These are phyloP conservation scores for Bovichtus variegatus DNA, from an alignment of 2,797 vertebrate species.

Conservation along the genomic window DNA sequence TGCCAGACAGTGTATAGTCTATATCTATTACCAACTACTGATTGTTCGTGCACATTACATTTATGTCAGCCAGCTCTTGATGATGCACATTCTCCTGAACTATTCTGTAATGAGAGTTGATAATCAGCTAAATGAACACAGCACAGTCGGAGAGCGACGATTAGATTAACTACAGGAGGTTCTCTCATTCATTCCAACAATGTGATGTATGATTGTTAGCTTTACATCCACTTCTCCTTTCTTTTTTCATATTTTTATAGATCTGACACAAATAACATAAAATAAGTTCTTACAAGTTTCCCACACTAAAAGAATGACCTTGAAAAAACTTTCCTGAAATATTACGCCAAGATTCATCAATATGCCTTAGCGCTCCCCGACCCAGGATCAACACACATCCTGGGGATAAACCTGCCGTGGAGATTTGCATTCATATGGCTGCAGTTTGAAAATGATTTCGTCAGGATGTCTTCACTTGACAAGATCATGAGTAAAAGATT, in stretches of 20 bases:
- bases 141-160: constrained; percentile 31
- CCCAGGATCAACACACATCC: constrained; percentile 40
- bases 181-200: constrained; percentile 6
- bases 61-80: constrained; percentile 21
- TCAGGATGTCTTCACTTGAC: constrained; percentile 39
- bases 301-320: constrained; percentile 23
- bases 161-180: constrained; percentile 25
- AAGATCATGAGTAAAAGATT: constrained; percentile 31
- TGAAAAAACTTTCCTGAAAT: constrained; percentile 26
- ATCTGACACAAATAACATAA: not conserved
- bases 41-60: constrained; percentile 21
- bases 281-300: constrained; percentile 1
- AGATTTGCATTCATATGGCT: constrained; percentile 50
- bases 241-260: not conserved
- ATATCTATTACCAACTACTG: not conserved
- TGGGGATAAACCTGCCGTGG: constrained; percentile 28
- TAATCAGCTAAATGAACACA: constrained; percentile 22
- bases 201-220: not conserved
- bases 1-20: too few species aligned
- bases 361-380: constrained; percentile 27
- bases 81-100: constrained; percentile 22
- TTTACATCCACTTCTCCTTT: not conserved
- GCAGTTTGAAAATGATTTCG: constrained; percentile 39
- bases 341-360: constrained; percentile 33
- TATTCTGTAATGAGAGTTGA: constrained; percentile 19